Conservation (phyloP, 2,797 vertebrate genomes). For the Galaxias olidus region DNA sequence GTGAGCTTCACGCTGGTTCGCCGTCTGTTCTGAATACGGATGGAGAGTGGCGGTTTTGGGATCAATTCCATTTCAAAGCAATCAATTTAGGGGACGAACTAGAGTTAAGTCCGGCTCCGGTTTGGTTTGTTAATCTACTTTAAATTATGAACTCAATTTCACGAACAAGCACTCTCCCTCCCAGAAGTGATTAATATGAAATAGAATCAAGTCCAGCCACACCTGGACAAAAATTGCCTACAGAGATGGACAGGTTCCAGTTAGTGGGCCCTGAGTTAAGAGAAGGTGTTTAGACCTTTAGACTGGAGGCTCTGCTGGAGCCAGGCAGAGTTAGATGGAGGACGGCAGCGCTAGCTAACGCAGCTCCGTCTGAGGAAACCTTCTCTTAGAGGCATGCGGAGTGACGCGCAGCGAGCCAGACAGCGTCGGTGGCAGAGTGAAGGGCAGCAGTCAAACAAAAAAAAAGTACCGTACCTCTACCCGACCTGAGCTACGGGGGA, state of each 20-base stretch:
- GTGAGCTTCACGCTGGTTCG: constrained; percentile 52
- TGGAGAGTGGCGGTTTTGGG: constrained; percentile 59
- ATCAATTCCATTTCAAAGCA: constrained; percentile 49
- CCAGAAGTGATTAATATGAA: constrained; percentile 56
- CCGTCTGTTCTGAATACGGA: constrained; percentile 64
- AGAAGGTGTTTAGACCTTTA: constrained; percentile 66
- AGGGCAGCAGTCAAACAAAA: constrained; percentile 66
- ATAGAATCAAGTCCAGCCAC: constrained; percentile 55
- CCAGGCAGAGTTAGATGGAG: not conserved
- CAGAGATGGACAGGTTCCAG: constrained; percentile 62
- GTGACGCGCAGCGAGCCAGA: constrained; percentile 49
- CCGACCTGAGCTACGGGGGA: constrained; percentile 57
- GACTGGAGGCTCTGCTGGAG: not conserved
- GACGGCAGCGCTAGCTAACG: not conserved
- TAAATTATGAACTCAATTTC: constrained; percentile 37
- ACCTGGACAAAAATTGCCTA: constrained; percentile 64
- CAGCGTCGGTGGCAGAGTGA: constrained; percentile 14
- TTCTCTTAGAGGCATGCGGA: constrained; percentile 74
- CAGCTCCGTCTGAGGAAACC: constrained; percentile 36
- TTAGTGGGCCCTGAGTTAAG: constrained; percentile 60
- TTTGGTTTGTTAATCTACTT: constrained; percentile 17
- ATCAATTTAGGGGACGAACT: constrained; percentile 48
- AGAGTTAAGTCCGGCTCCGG: constrained; percentile 44
- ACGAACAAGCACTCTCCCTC: constrained; percentile 46
- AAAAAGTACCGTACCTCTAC: constrained; percentile 73